Conservation (phyloP, 2,888 invertebrate species). For the Noctua janthe region DNA sequence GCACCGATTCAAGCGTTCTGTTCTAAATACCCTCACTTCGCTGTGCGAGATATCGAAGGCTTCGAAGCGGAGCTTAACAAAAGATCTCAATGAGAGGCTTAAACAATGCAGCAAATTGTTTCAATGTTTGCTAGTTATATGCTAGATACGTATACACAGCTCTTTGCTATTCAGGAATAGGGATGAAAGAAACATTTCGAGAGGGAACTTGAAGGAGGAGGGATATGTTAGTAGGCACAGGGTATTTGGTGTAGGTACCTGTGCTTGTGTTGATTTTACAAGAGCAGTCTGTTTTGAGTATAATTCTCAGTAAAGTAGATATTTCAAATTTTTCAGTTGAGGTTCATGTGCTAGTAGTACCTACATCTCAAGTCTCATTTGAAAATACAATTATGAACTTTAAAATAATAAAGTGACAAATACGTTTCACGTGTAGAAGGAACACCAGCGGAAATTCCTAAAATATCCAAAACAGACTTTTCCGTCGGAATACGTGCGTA, state of each 20-base stretch:
- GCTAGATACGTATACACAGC: conserved; percentile 24
- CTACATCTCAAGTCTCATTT: background rate
- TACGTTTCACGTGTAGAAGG: background rate
- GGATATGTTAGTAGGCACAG: background rate
- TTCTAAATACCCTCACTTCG: conserved; percentile 33
- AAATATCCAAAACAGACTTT: background rate
- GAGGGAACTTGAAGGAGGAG: conserved; percentile 12
- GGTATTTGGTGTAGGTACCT: conserved; percentile 5
- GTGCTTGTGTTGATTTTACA: background rate
- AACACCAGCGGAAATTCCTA: background rate
- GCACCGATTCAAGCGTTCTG: conserved; percentile 32
- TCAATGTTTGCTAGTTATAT: conserved; percentile 49
- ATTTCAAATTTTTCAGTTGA: background rate
- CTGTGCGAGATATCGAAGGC: conserved; percentile 42
- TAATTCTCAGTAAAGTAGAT: background rate
- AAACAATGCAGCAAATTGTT: conserved; percentile 64
- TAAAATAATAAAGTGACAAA: background rate
- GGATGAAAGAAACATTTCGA: conserved; percentile 25
- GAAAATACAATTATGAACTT: background rate
- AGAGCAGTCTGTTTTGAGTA: background rate
- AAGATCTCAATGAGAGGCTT: conserved; percentile 48
- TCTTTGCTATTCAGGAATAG: conserved; percentile 16
- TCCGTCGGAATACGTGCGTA: background rate
- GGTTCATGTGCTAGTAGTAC: background rate
- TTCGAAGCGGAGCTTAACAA: conserved; percentile 51